Base-by-base conservation (phyloP, 2,113 vertebrate genomes). In the Asarcornis scutulata region DNA sequence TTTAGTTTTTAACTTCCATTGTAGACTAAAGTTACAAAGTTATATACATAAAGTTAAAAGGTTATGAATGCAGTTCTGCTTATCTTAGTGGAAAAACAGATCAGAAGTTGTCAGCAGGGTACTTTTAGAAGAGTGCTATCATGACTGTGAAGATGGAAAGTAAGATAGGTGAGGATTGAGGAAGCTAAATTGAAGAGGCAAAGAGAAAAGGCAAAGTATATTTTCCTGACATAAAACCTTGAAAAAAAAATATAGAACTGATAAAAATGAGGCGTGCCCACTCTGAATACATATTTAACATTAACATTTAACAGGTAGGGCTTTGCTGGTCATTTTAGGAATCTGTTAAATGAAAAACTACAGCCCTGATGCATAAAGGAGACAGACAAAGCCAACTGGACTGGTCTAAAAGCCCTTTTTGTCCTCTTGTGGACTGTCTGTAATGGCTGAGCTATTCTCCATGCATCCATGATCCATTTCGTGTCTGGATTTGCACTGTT, bases 21-120 rank as follows among this genome's bases (percentile, higher is more conserved):
- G 15, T 86, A 56, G 91, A 86, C 34, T 36, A 59, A 91, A 75
- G 31, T 91, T 95, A 67, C 27, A 40, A 87, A 81, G 77, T 87
- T 86, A 74, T 56, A 13, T 64, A 82, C 52, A 29, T 84, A 79
- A 91, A 82, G 42, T 94, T 89, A 91, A 82, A 89, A 91, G 75
- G 48, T 89, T 92, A 52, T 77, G 92, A 97, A 90, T 83, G 80
- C n/a, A 53, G n/a, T 83, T 96, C 68, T 83, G 55, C 75, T 93
- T 96, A 71, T 93, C 85, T 77, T 83, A 50, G 87, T 90, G 48
- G 60, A 96, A 95, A 94, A 80, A 20, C 50, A 93, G 72, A 94
- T 74, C 85, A 90, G 85, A 81, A 93, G 44, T 88, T 75, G 53
- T 78, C 73, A 63, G 23, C 36, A 66, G 74, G 74, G 48, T 78